These are phyloP conservation scores for Lampris megalopsis DNA, from an alignment of 2,113 vertebrate genomes.

Conservation along the genomic window DNA sequence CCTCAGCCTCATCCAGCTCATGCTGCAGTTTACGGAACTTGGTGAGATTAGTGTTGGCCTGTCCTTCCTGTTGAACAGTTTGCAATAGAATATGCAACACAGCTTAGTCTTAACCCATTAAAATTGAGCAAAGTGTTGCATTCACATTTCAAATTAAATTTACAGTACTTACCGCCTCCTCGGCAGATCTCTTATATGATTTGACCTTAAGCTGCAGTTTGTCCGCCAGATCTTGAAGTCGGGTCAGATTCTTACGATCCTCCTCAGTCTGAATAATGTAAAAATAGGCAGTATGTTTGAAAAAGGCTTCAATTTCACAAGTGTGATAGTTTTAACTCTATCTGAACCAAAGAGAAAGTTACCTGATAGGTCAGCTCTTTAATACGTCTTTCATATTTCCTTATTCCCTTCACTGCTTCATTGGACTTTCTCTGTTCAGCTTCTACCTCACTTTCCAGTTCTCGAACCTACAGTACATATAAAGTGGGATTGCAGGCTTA, in stretches of 20 bases:
- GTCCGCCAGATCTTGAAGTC: constrained; percentile 88
- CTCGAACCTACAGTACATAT: constrained; percentile 54
- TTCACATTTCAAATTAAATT: too few species aligned
- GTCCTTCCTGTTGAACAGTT: constrained; percentile 73
- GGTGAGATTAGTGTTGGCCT: constrained; percentile 74
- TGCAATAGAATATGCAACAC: too few species aligned
- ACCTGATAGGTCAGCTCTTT: constrained; percentile 77
- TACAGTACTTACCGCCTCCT: constrained; percentile 77
- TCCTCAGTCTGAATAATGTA: constrained; percentile 76
- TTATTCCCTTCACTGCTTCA: constrained; percentile 67
- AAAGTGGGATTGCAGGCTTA: too few species aligned
- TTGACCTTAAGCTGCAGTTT: constrained; percentile 83
- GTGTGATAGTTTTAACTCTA: not conserved
- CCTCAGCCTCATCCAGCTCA: constrained; percentile 80
- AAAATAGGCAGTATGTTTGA: not conserved
- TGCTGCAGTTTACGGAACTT: constrained; percentile 79
- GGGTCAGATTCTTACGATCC: constrained; percentile 85
- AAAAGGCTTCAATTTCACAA: accelerated
- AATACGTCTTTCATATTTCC: constrained; percentile 75
- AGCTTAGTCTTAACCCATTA: too few species aligned
- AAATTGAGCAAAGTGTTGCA: too few species aligned
- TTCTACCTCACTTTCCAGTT: constrained; percentile 72
- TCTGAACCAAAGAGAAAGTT: not conserved
- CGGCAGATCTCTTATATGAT: constrained; percentile 85
- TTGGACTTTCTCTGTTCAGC: constrained; percentile 66